Evolutionary conservation across 2,888 invertebrate genomes (phyloP).

Genomic region (Anoplius nigerrimus): DNA sequence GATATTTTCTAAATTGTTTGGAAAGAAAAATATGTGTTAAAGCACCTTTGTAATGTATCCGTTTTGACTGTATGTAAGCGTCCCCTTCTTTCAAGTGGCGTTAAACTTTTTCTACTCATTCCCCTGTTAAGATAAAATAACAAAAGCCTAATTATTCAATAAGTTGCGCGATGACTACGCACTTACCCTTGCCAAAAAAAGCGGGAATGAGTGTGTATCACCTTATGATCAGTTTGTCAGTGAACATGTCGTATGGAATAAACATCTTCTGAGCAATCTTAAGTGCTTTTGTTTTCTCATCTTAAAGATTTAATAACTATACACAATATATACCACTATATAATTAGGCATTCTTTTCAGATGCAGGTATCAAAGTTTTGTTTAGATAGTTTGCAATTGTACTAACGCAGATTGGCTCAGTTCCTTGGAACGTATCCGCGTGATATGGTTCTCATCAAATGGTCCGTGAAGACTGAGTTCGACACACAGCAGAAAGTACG

Average conservation of each 20-base stretch:
- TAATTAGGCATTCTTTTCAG: constrained; percentile 24
- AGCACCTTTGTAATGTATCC: not conserved
- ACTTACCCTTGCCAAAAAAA: too few relatives aligned
- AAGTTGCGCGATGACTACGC: not conserved
- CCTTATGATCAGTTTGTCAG: too few relatives aligned
- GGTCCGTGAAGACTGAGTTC: constrained; percentile 49
- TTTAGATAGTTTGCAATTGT: constrained; percentile 35
- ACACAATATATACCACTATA: constrained; percentile 19
- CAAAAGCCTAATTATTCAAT: too few relatives aligned
- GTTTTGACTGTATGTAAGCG: not conserved
- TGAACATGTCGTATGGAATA: not conserved
- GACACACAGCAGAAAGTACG: constrained; percentile 44
- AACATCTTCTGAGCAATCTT: constrained; percentile 12
- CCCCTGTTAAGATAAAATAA: too few relatives aligned
- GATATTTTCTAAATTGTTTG: not conserved
- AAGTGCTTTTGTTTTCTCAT: not conserved
- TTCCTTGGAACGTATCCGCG: constrained; percentile 42
- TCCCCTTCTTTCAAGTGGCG: not conserved
- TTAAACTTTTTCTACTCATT: too few relatives aligned
- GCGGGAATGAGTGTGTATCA: too few relatives aligned
- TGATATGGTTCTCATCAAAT: constrained; percentile 55
- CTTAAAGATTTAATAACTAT: constrained; percentile 2
- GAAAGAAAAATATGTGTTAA: not conserved
- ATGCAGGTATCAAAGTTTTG: constrained; percentile 38
- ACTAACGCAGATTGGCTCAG: constrained; percentile 50